Percentiles rank a stretch among this genome's conserved stretches.
These are phyloP conservation scores for Agelastica alni DNA, from an alignment of 2,888 invertebrate genomes.

Conservation along the genomic window DNA sequence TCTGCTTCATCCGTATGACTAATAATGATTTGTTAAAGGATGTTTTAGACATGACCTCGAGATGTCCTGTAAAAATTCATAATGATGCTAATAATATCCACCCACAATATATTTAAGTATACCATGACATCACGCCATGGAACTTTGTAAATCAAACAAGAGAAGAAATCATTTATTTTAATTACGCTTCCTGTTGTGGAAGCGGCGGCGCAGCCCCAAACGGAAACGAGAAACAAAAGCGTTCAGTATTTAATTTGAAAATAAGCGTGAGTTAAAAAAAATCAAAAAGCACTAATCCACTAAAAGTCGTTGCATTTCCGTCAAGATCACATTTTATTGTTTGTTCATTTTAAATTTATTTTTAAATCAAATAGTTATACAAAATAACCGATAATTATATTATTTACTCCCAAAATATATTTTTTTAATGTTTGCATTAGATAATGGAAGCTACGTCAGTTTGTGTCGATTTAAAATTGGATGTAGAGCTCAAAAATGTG, in stretches of 20 bases:
- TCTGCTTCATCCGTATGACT: no score
- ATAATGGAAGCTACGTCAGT: no score
- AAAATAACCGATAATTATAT: no score
- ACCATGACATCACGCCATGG: slow-evolving; percentile 39
- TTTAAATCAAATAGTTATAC: no score
- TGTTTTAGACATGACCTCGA: slow-evolving; percentile 15
- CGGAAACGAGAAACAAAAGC: slow-evolving; percentile 41
- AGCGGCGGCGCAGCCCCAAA: slow-evolving; percentile 35
- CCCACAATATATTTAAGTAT: slow-evolving; percentile 35
- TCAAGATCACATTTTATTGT: slow-evolving; percentile 16
- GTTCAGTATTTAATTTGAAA: slow-evolving; percentile 27
- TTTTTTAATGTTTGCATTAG: no score
- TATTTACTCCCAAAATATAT: no score
- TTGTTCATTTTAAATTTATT: no score
- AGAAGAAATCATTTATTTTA: slow-evolving; percentile 44
- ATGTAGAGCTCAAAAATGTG: no score
- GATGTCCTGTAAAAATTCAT: slow-evolving; percentile 21
- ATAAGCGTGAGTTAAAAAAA: slow-evolving; percentile 27
- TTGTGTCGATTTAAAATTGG: no score
- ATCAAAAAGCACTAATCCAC: slow-evolving; percentile 9
- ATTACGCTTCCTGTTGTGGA: slow-evolving; percentile 42
- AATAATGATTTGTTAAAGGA: background rate
- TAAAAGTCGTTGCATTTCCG: slow-evolving; percentile 11
- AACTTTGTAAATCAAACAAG: slow-evolving; percentile 38
- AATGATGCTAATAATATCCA: slow-evolving; percentile 35